Evolutionary conservation across 2,113 vertebrate genomes (phyloP), one percentile per base, ranked within the genome.

Genomic region (Pimephales promelas): DNA sequence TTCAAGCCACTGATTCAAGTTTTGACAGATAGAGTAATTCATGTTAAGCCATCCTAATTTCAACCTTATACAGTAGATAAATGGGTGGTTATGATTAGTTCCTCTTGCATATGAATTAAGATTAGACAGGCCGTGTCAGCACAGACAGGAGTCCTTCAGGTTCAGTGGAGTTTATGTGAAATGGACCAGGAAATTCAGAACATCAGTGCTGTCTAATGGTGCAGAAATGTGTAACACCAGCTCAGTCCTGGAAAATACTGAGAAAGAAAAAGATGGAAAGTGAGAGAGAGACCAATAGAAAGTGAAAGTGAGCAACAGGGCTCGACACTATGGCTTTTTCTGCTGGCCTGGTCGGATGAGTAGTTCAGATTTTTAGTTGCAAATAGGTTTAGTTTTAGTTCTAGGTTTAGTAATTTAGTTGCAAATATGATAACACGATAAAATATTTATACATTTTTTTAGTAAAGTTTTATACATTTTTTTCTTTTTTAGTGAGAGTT

Each of bases 121-220:
- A 62, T 79, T 64, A 28, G 26, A 62, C 59, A 62, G 54, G 13
- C 22, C 8, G 59, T 79, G 40, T 49, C 40, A 64, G 64, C 77
- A 79, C 10, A 31, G 59, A 79, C 40, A 45, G 16, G 2, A 79
- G 59, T 66, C 31, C 13, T 79, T 79, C 59, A 66, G 59, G 77
- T 47, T 64, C 57, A 79, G 9, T 49, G 26, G 77, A 66, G 43
- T 64, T 31, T 49, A 20, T 79, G 59, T 66, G 59, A 20, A 79
- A 47, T 79, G 77, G 43, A 49, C 16, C 77, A 66, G 77, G 57
- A 64, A 79, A 79, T 74, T 74, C 72, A 52, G 16, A 52, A 16
- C 77, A 79, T 49, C 77, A 34, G 59, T 9, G n/a, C 56, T 24
- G 54, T 62, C 24, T 79, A 79, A 78, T 79, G 59, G 59, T 66